Conservation (phyloP, 2,888 invertebrate genomes). For the Trachelus troglodyta region DNA sequence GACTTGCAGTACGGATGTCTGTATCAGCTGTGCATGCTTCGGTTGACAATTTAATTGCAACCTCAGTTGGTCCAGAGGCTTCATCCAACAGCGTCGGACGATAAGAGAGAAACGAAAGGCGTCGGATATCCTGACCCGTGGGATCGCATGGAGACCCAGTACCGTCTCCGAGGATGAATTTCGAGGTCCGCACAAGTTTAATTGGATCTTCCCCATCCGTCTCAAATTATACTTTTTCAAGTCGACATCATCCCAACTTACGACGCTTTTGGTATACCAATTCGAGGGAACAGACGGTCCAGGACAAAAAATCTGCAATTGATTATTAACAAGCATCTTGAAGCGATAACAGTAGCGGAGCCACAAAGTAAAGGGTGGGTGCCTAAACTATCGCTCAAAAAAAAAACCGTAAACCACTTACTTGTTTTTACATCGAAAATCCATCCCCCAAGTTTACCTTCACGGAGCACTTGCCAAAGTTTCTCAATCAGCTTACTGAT, state of each 20-base stretch:
- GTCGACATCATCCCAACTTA: background rate
- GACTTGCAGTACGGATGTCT: background rate
- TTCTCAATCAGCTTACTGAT: constrained; percentile 29
- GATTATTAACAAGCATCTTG: background rate
- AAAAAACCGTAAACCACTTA: background rate
- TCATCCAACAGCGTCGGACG: background rate
- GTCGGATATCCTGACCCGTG: constrained; percentile 19
- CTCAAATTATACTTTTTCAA: background rate
- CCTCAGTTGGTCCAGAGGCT: constrained; percentile 18
- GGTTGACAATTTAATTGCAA: constrained; percentile 35
- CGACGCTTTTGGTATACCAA: background rate
- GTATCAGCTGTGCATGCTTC: constrained; percentile 13
- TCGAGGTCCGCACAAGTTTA: constrained; percentile 35
- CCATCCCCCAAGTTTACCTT: background rate
- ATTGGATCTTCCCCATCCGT: constrained; percentile 31
- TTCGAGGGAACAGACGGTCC: background rate
- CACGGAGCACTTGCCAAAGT: constrained; percentile 17
- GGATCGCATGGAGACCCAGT: background rate
- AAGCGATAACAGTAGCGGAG: background rate
- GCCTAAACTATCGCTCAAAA: background rate
- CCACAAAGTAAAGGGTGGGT: background rate
- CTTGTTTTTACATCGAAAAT: constrained; percentile 2
- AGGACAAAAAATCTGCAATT: background rate
- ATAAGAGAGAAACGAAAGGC: constrained; percentile 4
- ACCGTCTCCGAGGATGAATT: background rate